Evolutionary conservation across 2,113 vertebrate genomes (phyloP).

Genomic region (Brachirus orientalis): DNA sequence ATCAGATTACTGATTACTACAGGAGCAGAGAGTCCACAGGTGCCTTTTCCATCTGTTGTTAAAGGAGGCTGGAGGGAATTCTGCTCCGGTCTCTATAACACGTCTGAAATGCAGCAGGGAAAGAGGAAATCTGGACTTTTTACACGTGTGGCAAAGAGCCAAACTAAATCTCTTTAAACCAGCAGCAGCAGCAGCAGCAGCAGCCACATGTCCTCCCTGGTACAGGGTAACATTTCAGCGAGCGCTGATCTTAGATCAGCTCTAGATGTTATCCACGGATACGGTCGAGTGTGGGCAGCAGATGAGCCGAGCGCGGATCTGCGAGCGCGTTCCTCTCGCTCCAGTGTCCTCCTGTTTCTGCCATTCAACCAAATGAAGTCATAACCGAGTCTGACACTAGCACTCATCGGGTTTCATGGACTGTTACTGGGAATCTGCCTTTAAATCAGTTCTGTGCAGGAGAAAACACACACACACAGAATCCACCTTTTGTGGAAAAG

Average conservation of each 20-base stretch:
- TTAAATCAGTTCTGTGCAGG: constrained; percentile 43
- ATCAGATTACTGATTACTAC: constrained; percentile 29
- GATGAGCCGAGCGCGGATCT: constrained; percentile 61
- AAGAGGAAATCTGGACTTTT: constrained; percentile 77
- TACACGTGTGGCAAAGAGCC: constrained; percentile 72
- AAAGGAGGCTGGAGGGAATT: constrained; percentile 40
- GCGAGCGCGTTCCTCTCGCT: constrained; percentile 30
- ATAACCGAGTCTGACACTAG: constrained; percentile 69
- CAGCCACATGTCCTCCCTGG: constrained; percentile 67
- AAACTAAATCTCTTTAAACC: constrained; percentile 77
- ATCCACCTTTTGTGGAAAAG: constrained; percentile 43
- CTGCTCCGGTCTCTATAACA: constrained; percentile 69
- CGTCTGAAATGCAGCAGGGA: constrained; percentile 61
- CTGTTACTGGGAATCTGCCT: constrained; percentile 60
- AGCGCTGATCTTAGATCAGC: constrained; percentile 63
- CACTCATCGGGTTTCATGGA: constrained; percentile 68
- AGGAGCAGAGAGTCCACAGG: constrained; percentile 56
- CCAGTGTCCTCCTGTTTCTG: constrained; percentile 75
- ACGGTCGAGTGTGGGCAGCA: constrained; percentile 57
- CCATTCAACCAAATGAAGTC: constrained; percentile 75
- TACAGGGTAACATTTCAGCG: constrained; percentile 65
- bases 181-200: constrained; percentile 64
- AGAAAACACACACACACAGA: too few relatives aligned
- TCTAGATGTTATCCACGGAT: constrained; percentile 68
- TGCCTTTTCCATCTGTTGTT: constrained; percentile 71